Evolutionary conservation across 2,113 vertebrate species (phyloP), one percentile per base, ranked within the genome.

Genomic region (Seriola rivoliana): DNA sequence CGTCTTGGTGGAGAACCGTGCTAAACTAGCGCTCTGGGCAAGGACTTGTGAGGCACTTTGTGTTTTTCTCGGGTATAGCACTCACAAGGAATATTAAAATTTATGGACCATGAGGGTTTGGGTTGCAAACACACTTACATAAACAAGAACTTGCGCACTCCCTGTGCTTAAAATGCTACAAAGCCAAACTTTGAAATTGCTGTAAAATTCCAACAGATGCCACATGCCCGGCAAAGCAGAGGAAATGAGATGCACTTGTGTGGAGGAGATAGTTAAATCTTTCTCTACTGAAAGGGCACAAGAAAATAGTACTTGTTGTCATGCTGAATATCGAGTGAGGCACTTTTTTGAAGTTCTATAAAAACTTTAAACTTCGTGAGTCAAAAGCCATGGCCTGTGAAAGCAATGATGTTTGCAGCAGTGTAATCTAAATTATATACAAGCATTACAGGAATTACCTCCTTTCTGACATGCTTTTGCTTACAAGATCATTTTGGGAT

Each of bases 31-130:
- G 84, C 93, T 92, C 79, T 71, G 85, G 86, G 84, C 75, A 83
- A 81, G 85, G 87, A 83, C 88, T 87, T 65, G 89, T 86, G 72
- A 85, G 85, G 86, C 84, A 88, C 82, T 91, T 89, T 93, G 86
- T 89, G 87, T 92, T 92, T 86, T 90, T 86, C 88, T 89, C 80
- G 87, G 86, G 82, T 92, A 86, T 88, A 74, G 80, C 84, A 81
- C 92, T 93, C 90, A 74, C 76, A 91, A 82, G 91, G 89, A 93
- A 86, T 92, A 93, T 92, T 90, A 93, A 92, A 92, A 92, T 89
- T 88, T 71, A 92, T 92, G 89, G 81, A 85, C 74, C 86, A 70
- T 81, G 81, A 91, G 88, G 87, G 74, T 81, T 90, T 68, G 78
- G 86, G 85, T 65, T 81, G 70, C 71, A 65, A 80, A 75, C 71